Evolutionary conservation across 2,797 vertebrate genomes (phyloP).

Genomic region (Potorous gilbertii): DNA sequence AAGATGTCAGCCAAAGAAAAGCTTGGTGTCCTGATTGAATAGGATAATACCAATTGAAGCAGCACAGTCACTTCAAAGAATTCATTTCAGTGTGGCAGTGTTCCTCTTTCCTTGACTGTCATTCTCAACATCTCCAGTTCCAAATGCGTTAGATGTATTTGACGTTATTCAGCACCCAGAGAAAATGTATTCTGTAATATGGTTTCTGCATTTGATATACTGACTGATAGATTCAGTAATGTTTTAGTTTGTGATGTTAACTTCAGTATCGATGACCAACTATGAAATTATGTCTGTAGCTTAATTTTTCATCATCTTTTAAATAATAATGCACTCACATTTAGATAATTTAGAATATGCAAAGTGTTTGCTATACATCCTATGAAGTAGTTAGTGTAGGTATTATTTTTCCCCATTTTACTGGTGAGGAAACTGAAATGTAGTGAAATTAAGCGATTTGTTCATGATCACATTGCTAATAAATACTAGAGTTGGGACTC

Average conservation of each 20-base stretch:
- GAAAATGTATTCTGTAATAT: background rate
- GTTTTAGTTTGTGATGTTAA: background rate
- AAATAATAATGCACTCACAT: background rate
- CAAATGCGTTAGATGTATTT: background rate
- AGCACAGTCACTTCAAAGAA: background rate
- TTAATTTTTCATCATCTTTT: background rate
- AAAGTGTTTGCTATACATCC: background rate
- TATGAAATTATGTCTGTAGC: background rate
- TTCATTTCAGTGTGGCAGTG: background rate
- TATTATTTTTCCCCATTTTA: background rate
- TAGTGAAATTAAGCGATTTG: background rate
- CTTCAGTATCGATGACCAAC: background rate
- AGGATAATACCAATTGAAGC: slow-evolving; percentile 24
- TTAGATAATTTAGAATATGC: background rate
- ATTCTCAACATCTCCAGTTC: background rate
- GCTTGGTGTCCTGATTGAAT: background rate
- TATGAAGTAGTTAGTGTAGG: background rate
- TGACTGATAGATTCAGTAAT: background rate
- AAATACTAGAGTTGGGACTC: background rate
- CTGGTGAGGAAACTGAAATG: background rate
- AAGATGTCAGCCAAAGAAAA: slow-evolving; percentile 44
- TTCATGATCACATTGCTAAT: background rate
- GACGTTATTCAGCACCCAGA: background rate
- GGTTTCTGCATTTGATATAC: background rate
- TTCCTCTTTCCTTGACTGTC: background rate